Percentiles rank a stretch among this genome's conserved stretches.
Conservation (phyloP, 2,797 vertebrate species). For the Nyctalus aviator region DNA sequence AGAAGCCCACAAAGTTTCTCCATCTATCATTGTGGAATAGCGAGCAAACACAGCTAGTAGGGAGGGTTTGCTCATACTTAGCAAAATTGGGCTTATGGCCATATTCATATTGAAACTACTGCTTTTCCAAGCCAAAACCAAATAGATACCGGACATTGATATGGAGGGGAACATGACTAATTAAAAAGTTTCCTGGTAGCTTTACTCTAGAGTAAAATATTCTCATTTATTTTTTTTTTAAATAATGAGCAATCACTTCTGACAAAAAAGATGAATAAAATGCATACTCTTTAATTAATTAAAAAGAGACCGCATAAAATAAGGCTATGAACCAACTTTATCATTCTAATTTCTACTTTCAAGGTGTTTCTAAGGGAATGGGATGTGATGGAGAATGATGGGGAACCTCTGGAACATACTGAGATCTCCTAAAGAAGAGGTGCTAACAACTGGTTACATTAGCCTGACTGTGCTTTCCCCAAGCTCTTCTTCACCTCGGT, state of each 20-base stretch:
- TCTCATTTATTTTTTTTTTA: conserved; percentile 11
- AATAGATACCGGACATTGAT: neutral
- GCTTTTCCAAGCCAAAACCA: neutral
- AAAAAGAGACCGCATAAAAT: neutral
- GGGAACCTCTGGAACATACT: neutral
- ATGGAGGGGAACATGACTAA: neutral
- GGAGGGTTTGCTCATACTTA: neutral
- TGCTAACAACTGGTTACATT: neutral
- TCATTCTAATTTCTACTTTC: neutral
- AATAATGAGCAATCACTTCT: neutral
- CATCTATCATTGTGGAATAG: neutral
- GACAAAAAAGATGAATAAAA: conserved; percentile 34
- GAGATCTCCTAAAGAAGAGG: neutral
- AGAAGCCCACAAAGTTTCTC: conserved; percentile 7
- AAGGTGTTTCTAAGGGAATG: neutral
- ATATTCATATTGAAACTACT: neutral
- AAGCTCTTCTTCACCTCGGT: neutral
- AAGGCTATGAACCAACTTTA: neutral
- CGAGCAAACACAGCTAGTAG: neutral
- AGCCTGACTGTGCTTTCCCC: neutral
- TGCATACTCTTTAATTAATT: neutral
- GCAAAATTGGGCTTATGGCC: neutral
- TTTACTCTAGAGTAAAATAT: neutral
- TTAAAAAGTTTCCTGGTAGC: neutral
- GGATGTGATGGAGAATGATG: neutral